phyloP scores from a whole-genome alignment of 1,140 invertebrate species.

The Atta texana region DNA sequence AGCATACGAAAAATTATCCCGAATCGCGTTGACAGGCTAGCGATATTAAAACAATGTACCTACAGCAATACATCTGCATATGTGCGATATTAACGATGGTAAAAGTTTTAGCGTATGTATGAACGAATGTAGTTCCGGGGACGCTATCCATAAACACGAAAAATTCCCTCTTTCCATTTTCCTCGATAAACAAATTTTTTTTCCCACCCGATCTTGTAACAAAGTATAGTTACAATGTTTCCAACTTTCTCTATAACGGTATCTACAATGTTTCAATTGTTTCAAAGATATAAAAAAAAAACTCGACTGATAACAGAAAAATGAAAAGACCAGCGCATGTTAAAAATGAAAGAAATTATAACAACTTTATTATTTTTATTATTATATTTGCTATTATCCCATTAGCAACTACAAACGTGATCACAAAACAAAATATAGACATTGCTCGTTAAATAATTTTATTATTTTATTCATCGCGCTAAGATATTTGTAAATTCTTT shows the following conservation, averaged over 20 bases:
- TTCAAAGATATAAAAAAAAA: constrained; percentile 14
- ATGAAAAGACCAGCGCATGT: background rate
- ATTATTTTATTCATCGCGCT: background rate
- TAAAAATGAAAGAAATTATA: background rate
- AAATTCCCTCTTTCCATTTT: constrained; percentile 14
- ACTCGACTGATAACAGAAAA: constrained; percentile 2
- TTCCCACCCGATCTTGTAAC: background rate
- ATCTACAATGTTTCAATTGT: background rate
- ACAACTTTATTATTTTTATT: background rate
- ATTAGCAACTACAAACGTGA: background rate
- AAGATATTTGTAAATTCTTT: background rate
- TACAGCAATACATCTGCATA: constrained; percentile 26
- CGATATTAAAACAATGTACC: constrained; percentile 46
- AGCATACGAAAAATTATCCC: constrained; percentile 33
- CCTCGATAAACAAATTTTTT: constrained; percentile 22
- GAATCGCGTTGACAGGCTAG: constrained; percentile 24
- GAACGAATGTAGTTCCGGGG: background rate
- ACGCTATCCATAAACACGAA: constrained; percentile 7
- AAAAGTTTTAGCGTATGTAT: constrained; percentile 27
- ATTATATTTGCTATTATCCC: background rate
- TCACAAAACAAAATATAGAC: background rate
- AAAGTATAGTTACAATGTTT: constrained; percentile 16
- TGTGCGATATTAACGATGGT: constrained; percentile 7
- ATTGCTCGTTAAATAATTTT: background rate
- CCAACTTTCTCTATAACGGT: background rate